phyloP scores from a whole-genome alignment of 2,113 vertebrate genomes.

The Corapipo altera region DNA sequence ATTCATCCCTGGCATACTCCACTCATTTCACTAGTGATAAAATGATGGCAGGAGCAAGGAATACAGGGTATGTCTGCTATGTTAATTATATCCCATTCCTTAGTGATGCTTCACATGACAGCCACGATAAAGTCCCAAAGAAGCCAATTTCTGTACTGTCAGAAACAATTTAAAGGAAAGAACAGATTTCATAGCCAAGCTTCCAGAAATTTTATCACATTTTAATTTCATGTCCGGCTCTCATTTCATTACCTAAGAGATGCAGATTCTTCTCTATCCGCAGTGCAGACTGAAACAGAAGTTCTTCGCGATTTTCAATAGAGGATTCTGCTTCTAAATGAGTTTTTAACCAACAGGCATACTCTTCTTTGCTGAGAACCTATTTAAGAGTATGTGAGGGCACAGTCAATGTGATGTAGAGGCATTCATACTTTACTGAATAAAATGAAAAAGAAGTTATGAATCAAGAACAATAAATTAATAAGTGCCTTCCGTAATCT shows the following conservation, averaged over 20 bases:
- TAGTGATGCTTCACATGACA: background rate
- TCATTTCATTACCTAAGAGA: conserved; percentile 83
- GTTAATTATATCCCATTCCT: background rate
- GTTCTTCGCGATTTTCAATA: conserved; percentile 89
- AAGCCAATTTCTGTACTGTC: conserved; percentile 36
- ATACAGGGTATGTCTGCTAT: background rate
- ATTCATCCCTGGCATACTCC: background rate
- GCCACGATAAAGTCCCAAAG: background rate
- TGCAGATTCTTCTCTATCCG: conserved; percentile 91
- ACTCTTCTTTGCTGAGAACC: conserved; percentile 92
- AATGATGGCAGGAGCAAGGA: background rate
- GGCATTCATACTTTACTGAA: background rate
- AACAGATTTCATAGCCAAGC: background rate
- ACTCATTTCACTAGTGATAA: background rate
- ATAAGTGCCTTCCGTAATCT: conserved; percentile 7
- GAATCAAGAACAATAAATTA: background rate
- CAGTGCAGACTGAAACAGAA: conserved; percentile 90
- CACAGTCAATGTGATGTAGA: background rate
- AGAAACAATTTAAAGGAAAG: conserved; percentile 7
- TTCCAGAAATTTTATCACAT: conserved; percentile 8
- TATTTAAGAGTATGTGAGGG: conserved; percentile 57
- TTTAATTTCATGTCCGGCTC: background rate
- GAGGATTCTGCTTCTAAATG: conserved; percentile 92
- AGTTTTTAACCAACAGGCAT: conserved; percentile 88
- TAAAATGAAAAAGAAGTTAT: conserved; percentile 19